Percentiles rank a stretch among this genome's conserved stretches.
These are phyloP conservation scores for Maniola hyperantus DNA, from an alignment of 2,888 invertebrate genomes.

Conservation along the genomic window DNA sequence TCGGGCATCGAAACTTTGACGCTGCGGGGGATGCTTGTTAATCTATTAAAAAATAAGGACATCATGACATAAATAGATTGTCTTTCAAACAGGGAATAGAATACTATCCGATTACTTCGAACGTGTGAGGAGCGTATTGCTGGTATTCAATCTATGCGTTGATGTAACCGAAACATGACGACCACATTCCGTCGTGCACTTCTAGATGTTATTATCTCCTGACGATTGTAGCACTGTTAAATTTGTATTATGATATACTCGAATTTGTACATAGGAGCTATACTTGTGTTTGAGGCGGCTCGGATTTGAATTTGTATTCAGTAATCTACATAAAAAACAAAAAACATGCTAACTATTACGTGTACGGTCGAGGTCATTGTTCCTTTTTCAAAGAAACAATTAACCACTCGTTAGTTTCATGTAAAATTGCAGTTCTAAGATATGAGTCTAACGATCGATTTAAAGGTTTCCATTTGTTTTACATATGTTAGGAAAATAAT, in stretches of 20 bases:
- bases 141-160: constrained; percentile 65
- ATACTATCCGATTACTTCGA: constrained; percentile 61
- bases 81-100: constrained; percentile 62
- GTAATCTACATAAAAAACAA: constrained; percentile 66
- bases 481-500: constrained; percentile 11
- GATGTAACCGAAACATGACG: constrained; percentile 82
- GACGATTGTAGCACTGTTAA: constrained; percentile 20
- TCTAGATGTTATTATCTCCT: constrained; percentile 71
- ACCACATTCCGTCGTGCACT: constrained; percentile 74
- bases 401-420: constrained; percentile 1
- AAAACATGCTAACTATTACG: constrained; percentile 81
- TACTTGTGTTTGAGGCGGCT: constrained; percentile 48
- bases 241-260: constrained; percentile 41
- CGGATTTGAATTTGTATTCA: constrained; percentile 57
- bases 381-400: constrained; percentile 30
- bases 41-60: constrained; percentile 83
- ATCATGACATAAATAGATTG: constrained; percentile 81
- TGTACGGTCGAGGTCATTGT: constrained; percentile 61
- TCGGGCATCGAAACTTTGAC: constrained; percentile 70
- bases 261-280: constrained; percentile 42
- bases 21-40: constrained; percentile 79
- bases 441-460: neutral
- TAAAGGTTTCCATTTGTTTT: constrained; percentile 1
- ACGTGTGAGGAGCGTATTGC: constrained; percentile 48
- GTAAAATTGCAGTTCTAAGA: neutral